phyloP scores from a whole-genome alignment of 2,797 vertebrate genomes.

The Brotula barbata region DNA sequence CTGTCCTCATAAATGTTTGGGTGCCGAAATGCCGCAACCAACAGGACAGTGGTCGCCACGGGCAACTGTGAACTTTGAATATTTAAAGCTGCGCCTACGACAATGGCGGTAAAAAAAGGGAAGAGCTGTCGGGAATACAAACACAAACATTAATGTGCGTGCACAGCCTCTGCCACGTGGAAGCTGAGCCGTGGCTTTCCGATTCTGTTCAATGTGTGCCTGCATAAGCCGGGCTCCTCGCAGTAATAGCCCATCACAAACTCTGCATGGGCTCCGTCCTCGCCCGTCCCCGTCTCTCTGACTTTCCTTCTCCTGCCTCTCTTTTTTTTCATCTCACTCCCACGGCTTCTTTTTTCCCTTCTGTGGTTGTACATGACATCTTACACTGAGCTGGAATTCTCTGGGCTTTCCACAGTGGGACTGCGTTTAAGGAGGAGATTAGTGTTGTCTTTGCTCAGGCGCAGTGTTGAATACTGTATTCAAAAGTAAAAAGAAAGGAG shows the following conservation, averaged over 20 bases:
- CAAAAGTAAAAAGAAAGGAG: neutral
- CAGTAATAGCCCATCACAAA: constrained; percentile 57
- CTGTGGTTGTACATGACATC: constrained; percentile 9
- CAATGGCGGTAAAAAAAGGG: neutral
- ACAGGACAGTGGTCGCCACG: too few relatives aligned
- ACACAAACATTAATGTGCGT: neutral
- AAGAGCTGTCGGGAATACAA: neutral
- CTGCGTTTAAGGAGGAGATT: constrained; percentile 4
- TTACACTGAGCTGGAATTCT: constrained; percentile 8
- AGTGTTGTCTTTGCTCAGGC: constrained; percentile 1
- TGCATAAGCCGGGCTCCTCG: constrained; percentile 18
- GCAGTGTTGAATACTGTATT: neutral
- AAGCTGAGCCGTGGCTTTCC: constrained; percentile 6
- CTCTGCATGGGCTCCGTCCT: constrained; percentile 53
- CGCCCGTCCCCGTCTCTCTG: constrained; percentile 18
- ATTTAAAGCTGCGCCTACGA: neutral
- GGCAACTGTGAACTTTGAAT: neutral
- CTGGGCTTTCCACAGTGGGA: constrained; percentile 7
- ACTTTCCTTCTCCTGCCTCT: constrained; percentile 4
- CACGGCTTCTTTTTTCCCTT: constrained; percentile 1
- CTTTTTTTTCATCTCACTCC: constrained; percentile 13
- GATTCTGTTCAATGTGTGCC: constrained; percentile 22
- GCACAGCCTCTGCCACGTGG: constrained; percentile 10
- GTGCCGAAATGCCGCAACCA: too few relatives aligned
- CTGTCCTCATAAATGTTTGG: too few relatives aligned